These are phyloP conservation scores for Pollenia griseotomentosa DNA, from an alignment of 2,888 invertebrate genomes.

Conservation along the genomic window DNA sequence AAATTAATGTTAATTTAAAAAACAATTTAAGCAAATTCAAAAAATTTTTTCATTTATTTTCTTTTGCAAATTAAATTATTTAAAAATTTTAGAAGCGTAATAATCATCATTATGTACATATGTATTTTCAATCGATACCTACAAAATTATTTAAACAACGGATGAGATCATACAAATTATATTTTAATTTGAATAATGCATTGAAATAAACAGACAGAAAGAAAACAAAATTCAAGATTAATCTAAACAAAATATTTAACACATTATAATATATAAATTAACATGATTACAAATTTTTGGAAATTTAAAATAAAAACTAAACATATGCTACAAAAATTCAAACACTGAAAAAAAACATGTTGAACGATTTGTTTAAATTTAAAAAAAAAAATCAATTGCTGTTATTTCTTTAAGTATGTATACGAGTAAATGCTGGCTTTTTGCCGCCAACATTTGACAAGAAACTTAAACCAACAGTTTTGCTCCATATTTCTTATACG, in stretches of 20 bases:
- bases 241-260: conserved; percentile 49
- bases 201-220: neutral
- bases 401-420: no score
- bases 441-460: neutral
- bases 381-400: neutral
- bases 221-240: conserved; percentile 21
- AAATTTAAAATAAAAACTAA: conserved; percentile 21
- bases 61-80: neutral
- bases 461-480: conserved; percentile 1
- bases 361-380: no score
- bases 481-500: neutral
- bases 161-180: conserved; percentile 68
- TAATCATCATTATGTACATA: conserved; percentile 22
- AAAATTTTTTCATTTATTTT: no score
- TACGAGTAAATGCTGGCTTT: neutral
- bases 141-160: conserved; percentile 29
- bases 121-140: conserved; percentile 14
- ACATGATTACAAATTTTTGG: conserved; percentile 6
- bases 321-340: conserved; percentile 33
- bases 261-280: conserved; percentile 10
- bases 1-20: no score
- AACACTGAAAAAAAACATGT: conserved; percentile 2
- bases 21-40: no score
- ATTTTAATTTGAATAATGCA: conserved; percentile 61
- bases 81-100: neutral